Base-by-base conservation (phyloP, 2,113 vertebrate genomes). In the Alethe diademata region DNA sequence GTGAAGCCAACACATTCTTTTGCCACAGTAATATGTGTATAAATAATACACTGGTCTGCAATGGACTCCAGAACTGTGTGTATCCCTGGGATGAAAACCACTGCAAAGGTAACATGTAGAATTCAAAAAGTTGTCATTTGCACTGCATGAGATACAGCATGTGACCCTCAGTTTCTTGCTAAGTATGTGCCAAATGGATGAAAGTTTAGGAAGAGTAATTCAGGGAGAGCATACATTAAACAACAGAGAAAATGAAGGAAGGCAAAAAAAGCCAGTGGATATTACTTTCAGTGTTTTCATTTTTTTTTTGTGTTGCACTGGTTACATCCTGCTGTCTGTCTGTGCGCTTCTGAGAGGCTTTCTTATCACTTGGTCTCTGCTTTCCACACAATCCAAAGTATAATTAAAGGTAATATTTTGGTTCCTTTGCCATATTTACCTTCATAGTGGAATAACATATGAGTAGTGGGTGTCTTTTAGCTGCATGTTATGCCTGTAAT, bases 1-100 rank as follows among this genome's bases (percentile, higher is more conserved):
- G 99, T 94, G 99, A 99, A 96, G 98, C 99, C 78, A 99, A 99
- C 84, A 97, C 98, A 31, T 99, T 99, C 98, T 99, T 99, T 98
- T 99, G 99, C 96, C 99, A 99, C 97, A 99, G 99, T 96, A 99
- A 99, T 97, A 99, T 99, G 99, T 99, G 99, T 96, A 99, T 99
- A 96, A 99, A 99, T 97, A 99, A 99, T 94, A 99, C 99, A 1
- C 97, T 99, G 96, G 99, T 99, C 96, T 99, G 99, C 98, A 99
- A 99, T 11, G 99, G 99, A 82, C 98, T 99, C 78, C 99, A 99
- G 98, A 99, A 99, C 96, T 99, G 99, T 89, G 99, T 99, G 58
- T 99, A 99, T 94, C 99, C 99, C 73, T 99, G 99, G 99, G 99
- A 99, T 71, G 99, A 99, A 98, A 99, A 99, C 92, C 99, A 99